Evolutionary conservation across 2,888 invertebrate genomes (phyloP).

Genomic region (Lasius fuliginosus): DNA sequence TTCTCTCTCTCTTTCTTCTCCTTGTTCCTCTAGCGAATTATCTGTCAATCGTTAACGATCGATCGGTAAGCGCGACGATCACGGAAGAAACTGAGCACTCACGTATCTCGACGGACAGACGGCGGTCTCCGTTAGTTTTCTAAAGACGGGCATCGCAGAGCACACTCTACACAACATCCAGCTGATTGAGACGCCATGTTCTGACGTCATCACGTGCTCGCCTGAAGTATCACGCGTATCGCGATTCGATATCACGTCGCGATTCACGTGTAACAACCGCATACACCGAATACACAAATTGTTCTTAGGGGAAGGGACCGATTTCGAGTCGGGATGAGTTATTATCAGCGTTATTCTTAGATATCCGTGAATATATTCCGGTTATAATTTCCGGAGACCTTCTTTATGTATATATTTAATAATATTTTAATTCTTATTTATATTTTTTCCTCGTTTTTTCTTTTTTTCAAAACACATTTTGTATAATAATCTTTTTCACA

Average conservation of each 20-base stretch:
- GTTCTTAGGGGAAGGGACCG: not conserved
- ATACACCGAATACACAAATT: constrained; percentile 58
- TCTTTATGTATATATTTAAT: too few species aligned
- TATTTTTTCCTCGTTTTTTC: not conserved
- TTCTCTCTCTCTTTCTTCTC: too few species aligned
- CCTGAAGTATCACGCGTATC: constrained; percentile 61
- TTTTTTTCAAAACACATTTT: not conserved
- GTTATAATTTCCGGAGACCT: too few species aligned
- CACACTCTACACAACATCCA: constrained; percentile 86
- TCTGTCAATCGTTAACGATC: not conserved
- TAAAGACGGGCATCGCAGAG: constrained; percentile 84
- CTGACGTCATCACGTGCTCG: constrained; percentile 83
- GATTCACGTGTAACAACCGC: constrained; percentile 28
- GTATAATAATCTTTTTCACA: too few species aligned
- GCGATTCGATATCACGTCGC: constrained; percentile 54
- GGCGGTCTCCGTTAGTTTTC: constrained; percentile 81
- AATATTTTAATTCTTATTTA: not conserved
- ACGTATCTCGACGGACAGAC: constrained; percentile 83
- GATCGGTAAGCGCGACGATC: not conserved
- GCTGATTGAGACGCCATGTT: constrained; percentile 86
- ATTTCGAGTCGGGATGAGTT: not conserved
- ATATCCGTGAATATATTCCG: too few species aligned
- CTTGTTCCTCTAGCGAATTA: too few species aligned
- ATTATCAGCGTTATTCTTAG: too few species aligned
- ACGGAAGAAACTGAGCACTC: constrained; percentile 78